A percentile compares a stretch with the other conserved stretches of the same genome.
phyloP scores from a whole-genome alignment of 2,797 vertebrate genomes.

The Phylloscopus collybita region DNA sequence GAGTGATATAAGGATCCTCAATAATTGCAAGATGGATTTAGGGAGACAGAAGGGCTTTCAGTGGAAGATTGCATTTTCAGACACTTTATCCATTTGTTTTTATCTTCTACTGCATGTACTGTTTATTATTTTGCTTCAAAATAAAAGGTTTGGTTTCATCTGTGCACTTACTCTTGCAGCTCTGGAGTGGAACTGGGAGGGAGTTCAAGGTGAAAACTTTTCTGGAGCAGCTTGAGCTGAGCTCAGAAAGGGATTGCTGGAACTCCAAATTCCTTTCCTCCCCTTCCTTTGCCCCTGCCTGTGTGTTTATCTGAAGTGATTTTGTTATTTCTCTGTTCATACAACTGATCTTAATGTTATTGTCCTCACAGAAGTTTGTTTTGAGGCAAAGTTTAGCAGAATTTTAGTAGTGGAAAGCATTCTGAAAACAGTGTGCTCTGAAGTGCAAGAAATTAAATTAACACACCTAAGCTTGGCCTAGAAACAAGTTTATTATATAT shows the following conservation, averaged over 20 bases:
- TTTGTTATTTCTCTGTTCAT: neutral
- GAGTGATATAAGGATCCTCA: neutral
- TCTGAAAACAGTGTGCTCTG: neutral
- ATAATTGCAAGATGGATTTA: neutral
- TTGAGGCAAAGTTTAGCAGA: neutral
- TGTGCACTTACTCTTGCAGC: neutral
- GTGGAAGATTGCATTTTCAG: no score
- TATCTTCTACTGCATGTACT: neutral
- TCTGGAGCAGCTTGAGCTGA: neutral
- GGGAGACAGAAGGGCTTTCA: neutral
- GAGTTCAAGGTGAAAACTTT: neutral
- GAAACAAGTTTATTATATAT: neutral
- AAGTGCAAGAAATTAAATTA: neutral
- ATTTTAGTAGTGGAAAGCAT: neutral
- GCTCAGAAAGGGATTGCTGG: neutral
- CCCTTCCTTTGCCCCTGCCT: neutral
- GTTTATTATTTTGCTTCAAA: neutral
- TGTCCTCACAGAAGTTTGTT: neutral
- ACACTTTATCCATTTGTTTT: neutral
- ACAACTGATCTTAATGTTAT: no score
- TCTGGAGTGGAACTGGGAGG: neutral
- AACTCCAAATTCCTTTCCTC: neutral
- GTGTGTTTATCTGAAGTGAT: neutral
- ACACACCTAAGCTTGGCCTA: neutral
- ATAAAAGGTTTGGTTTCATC: neutral